Percentiles rank a stretch among this genome's conserved stretches.
These are phyloP conservation scores for Lasioglossum calceatum DNA, from an alignment of 2,888 invertebrate genomes.

Conservation along the genomic window DNA sequence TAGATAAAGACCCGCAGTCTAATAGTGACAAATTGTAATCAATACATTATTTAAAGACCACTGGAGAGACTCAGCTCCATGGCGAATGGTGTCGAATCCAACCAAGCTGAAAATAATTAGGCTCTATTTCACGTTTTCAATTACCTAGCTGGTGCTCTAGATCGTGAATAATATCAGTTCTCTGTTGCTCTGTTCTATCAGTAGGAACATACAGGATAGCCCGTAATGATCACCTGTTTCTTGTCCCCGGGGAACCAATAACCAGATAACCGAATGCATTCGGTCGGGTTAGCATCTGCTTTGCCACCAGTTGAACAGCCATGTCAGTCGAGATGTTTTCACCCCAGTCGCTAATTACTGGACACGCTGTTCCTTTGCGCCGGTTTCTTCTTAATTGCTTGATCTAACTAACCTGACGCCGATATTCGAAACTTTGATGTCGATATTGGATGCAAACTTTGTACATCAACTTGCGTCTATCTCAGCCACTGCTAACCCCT, in stretches of 20 bases:
- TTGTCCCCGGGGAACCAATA: constrained; percentile 70
- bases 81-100: background rate
- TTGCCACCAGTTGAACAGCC: constrained; percentile 64
- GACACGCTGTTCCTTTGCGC: constrained; percentile 55
- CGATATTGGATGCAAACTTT: constrained; percentile 12
- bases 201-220: background rate
- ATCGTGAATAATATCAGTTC: background rate
- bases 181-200: constrained; percentile 2
- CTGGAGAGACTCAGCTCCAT: background rate
- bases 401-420: background rate
- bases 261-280: constrained; percentile 69
- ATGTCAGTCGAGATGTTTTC: constrained; percentile 66
- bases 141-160: background rate
- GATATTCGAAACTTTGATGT: background rate
- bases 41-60: background rate
- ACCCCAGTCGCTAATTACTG: constrained; percentile 66
- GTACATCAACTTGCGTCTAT: background rate
- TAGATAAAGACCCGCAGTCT: background rate
- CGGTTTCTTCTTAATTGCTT: constrained; percentile 2
- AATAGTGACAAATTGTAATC: background rate
- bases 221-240: constrained; percentile 62
- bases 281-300: constrained; percentile 65
- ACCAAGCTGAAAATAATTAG: background rate
- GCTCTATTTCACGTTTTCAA: constrained; percentile 6
- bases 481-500: background rate